Conservation (phyloP, 2,888 invertebrate genomes). For the Drosophila ochracea region DNA sequence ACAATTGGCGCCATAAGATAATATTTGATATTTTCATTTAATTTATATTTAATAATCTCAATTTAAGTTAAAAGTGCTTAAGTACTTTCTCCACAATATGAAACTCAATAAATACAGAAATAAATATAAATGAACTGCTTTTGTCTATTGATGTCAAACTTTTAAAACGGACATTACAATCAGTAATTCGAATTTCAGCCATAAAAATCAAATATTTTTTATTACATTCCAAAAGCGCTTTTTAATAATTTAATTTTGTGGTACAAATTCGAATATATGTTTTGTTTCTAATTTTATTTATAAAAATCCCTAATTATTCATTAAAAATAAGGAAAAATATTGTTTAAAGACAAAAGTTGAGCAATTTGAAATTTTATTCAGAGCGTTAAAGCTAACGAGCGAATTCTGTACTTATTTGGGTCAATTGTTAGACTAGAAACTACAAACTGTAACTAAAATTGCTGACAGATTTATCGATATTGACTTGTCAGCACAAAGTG, state of each 20-base stretch:
- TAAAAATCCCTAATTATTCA: too few species aligned
- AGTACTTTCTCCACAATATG: not conserved
- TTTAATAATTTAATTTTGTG: too few species aligned
- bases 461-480: not conserved
- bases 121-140: not conserved
- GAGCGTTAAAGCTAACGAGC: not conserved
- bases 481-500: not conserved
- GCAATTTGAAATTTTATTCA: not conserved
- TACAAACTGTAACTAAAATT: constrained; percentile 9
- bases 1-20: not conserved
- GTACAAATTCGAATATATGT: too few species aligned
- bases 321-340: not conserved
- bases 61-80: not conserved
- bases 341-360: not conserved
- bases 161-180: not conserved
- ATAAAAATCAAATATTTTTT: not conserved
- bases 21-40: not conserved
- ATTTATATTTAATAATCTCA: not conserved
- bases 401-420: not conserved
- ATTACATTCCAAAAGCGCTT: not conserved
- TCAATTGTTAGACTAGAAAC: not conserved
- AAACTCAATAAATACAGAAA: not conserved
- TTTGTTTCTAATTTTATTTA: too few species aligned
- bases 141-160: not conserved
- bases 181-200: not conserved